Evolutionary conservation across 2,113 vertebrate species (phyloP), one percentile per base, ranked within the genome.

Genomic region (Megaceryle torquata): DNA sequence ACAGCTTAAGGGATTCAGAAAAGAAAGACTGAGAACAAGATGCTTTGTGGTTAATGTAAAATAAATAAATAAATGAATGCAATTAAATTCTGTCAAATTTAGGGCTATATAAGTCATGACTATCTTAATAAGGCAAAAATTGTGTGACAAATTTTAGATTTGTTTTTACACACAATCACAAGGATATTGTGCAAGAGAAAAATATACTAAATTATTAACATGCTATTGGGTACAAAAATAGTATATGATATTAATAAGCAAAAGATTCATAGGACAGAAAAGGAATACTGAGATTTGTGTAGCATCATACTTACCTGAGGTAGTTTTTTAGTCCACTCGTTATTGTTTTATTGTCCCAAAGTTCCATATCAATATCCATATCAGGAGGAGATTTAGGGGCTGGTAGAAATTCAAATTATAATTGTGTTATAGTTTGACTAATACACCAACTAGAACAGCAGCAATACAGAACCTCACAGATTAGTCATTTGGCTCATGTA

Each of bases 241-340:
- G 22, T 86, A 56, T 46, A 89, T 7, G 12, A 56, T 72, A 57
- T 18, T 78, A 88, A 92, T 24, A 90, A 76, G 33, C 39, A 44
- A 39, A 67, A 80, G 43, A 64, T 43, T 53, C 81, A 74, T 11
- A 11, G 31, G 18, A 4, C 26, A 82, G 69, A 61, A 72, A 92
- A 95, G 8, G 17, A 78, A 91, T 48, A 81, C 3, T 37, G 53
- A 61, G 41, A 64, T 28, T 33, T 60, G 13, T 37, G 14, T 31
- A 59, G 46, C 9, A 74, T 50, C n/a, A 44, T 28, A 94, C 98
- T 98, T 95, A 99, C 99, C 99, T 99, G 98, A 99, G 99, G 98
- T 99, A 99, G 98, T 99, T 99, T 98, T 99, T 99, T 87, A 99
- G 98, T 74, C 99, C 99, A 6, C 99, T 99, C 74, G 99, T 99